A percentile compares a stretch with the other conserved stretches of the same genome.
These are phyloP conservation scores for Chaetogeoica ovagalla DNA, from an alignment of 2,888 invertebrate genomes.

Conservation along the genomic window DNA sequence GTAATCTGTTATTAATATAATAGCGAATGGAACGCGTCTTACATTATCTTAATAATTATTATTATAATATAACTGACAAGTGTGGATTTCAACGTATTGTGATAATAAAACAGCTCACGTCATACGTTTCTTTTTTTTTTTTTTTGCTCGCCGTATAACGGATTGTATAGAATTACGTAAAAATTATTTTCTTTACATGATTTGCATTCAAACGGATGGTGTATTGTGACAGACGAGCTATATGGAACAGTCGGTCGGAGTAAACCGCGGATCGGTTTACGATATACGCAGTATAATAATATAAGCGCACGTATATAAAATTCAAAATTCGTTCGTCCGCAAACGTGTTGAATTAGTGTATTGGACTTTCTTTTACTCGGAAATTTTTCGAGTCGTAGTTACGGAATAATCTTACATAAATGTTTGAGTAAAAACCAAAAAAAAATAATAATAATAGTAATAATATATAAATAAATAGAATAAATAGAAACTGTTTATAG, in stretches of 20 bases:
- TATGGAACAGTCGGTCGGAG: too few relatives aligned
- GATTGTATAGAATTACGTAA: conserved; percentile 17
- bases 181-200: conserved; percentile 16
- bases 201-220: conserved; percentile 11
- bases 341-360: neutral
- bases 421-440: conserved; percentile 6
- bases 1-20: too few relatives aligned
- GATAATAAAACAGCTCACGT: conserved; percentile 13
- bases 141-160: too few relatives aligned
- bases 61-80: too few relatives aligned
- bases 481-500: conserved; percentile 36
- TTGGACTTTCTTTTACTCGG: conserved; percentile 38
- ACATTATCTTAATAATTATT: too few relatives aligned
- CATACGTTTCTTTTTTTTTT: neutral
- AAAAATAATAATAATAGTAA: too few relatives aligned
- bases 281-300: too few relatives aligned
- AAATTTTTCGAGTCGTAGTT: conserved; percentile 1
- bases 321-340: conserved; percentile 30
- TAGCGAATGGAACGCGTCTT: too few relatives aligned
- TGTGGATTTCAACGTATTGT: neutral
- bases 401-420: conserved; percentile 25
- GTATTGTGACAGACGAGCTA: too few relatives aligned
- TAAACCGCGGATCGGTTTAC: conserved; percentile 10
- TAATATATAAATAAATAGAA: conserved; percentile 11
- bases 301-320: neutral